Evolutionary conservation across 2,113 vertebrate genomes (phyloP), one percentile per base, ranked within the genome.

Genomic region (Larimichthys polyactis): DNA sequence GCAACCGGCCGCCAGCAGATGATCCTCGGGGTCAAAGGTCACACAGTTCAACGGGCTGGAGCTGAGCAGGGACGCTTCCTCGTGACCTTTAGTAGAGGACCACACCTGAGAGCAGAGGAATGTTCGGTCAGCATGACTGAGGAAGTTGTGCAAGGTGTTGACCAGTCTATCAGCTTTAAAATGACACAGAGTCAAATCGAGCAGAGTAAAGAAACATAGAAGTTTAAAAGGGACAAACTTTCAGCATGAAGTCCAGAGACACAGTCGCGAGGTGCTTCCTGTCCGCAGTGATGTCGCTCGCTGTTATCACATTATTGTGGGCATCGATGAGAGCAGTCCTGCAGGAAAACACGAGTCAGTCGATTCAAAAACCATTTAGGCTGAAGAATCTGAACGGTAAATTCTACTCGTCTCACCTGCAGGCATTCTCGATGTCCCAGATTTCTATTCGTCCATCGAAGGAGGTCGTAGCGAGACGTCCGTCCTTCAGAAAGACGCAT

Each of bases 381-480:
- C 0, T 0, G 4, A 2, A 6, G 2, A 36, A 36, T 36, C 36
- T 36, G 36, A 8, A 36, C 1, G 4, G 36, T 36, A 36, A 8
- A 36, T 36, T 36, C 8, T 1, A 36, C 36, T 8, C 36, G 17
- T n/a, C 81, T 51, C 79, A 97, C 96, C 96, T 95, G 89, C 94
- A 96, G 22, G 95, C 94, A 3, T 83, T 95, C 44, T 63, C 78
- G 8, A 95, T 71, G 81, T 97, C 95, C 97, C 97, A 97, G 19
- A 96, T 84, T 82, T 97, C 97, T 51, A 97, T 84, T 22, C 89
- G 92, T 22, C 97, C 97, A 0, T 96, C 90, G 10, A 94, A 97
- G 9, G 96, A 95, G n/a, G 96, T 95, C 0, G 96, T 92, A 19
- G 92, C 95, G 2, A 97, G 85, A 11, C 75, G 49, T 0, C 32